These are phyloP conservation scores for Herminia tarsipennalis DNA, from an alignment of 2,888 invertebrate species.

Conservation along the genomic window DNA sequence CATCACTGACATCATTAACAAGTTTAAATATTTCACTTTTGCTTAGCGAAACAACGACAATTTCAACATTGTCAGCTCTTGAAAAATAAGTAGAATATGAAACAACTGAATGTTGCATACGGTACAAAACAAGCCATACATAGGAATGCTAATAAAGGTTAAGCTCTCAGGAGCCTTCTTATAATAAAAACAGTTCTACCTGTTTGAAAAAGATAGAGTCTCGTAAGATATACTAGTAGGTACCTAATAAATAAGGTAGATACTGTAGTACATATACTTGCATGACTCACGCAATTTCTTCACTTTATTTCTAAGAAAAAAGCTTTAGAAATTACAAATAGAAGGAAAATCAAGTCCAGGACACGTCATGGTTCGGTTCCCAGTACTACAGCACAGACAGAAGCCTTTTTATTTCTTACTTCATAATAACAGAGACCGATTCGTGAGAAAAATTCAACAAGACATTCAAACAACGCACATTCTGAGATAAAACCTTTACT, in stretches of 20 bases:
- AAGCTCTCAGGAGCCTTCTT: too few species aligned
- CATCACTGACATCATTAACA: too few species aligned
- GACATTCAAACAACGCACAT: conserved; percentile 25
- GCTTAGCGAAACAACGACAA: too few species aligned
- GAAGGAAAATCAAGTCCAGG: conserved; percentile 43
- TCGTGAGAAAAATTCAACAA: conserved; percentile 45
- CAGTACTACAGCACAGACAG: conserved; percentile 26
- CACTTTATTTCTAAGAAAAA: conserved; percentile 46
- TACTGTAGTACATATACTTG: not conserved
- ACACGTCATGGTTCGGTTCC: conserved; percentile 39
- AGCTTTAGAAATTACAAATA: conserved; percentile 37
- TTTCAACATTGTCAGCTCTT: too few species aligned
- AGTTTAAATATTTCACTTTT: too few species aligned
- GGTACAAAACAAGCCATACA: too few species aligned
- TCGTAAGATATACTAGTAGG: not conserved
- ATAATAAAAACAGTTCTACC: too few species aligned
- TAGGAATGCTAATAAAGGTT: too few species aligned
- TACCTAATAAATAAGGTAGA: not conserved
- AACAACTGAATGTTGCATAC: too few species aligned
- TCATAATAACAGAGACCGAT: conserved; percentile 18
- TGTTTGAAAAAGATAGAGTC: too few species aligned
- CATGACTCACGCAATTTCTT: conserved; percentile 25
- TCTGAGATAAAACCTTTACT: conserved; percentile 24
- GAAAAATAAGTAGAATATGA: too few species aligned
- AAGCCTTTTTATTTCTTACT: conserved; percentile 39